A percentile compares a stretch with the other conserved stretches of the same genome.
phyloP scores from a whole-genome alignment of 2,888 invertebrate genomes.

The Heliconius cydno region DNA sequence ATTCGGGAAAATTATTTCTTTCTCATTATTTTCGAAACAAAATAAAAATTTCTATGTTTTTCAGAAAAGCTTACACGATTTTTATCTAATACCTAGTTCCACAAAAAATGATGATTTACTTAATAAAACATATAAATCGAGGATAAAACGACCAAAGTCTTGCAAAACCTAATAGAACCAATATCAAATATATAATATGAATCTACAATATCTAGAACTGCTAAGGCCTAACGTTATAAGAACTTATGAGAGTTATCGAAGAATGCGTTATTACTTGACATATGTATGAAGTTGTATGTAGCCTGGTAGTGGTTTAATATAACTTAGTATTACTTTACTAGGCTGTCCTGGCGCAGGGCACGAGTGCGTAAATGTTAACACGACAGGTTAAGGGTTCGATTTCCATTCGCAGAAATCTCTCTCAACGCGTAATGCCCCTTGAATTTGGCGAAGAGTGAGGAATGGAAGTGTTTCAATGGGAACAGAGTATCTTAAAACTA shows the following conservation, averaged over 20 bases:
- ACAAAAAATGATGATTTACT: not conserved
- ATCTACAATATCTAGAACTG: not conserved
- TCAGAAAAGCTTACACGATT: too few species aligned
- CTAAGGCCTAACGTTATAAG: not conserved
- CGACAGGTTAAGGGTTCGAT: not conserved
- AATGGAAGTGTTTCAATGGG: too few species aligned
- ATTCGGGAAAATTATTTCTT: too few species aligned
- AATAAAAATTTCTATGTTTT: too few species aligned
- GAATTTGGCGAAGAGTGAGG: too few species aligned
- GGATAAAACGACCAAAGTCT: not conserved
- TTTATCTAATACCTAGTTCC: too few species aligned
- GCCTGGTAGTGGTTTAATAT: slow-evolving; percentile 14
- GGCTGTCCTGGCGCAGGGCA: too few species aligned
- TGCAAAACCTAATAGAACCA: not conserved
- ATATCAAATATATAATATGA: not conserved
- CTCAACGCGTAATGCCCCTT: too few species aligned
- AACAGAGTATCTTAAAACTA: not conserved
- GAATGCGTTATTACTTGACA: slow-evolving; percentile 10
- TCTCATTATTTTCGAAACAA: too few species aligned
- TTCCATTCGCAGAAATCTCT: too few species aligned
- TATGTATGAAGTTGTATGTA: slow-evolving; percentile 2
- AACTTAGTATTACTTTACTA: not conserved
- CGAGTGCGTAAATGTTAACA: too few species aligned
- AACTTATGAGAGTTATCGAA: slow-evolving; percentile 16
- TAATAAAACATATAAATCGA: not conserved